phyloP scores from a whole-genome alignment of 2,797 vertebrate species.

The Myotis vivesi region DNA sequence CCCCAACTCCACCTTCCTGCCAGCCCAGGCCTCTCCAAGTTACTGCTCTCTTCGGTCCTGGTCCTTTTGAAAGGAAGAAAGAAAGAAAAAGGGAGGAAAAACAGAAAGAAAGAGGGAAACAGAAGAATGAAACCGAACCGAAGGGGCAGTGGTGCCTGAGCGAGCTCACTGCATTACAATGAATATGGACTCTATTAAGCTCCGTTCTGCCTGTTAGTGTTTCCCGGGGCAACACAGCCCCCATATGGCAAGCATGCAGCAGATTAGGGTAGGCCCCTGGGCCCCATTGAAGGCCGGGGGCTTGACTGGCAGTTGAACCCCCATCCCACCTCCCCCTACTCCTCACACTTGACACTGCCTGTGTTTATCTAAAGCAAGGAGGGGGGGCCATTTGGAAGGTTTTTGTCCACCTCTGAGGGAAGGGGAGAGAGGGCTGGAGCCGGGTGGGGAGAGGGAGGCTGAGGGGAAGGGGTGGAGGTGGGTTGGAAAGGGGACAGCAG shows the following conservation, averaged over 20 bases:
- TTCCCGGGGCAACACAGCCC: constrained; percentile 96
- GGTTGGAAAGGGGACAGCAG: constrained; percentile 66
- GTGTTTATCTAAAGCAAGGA: constrained; percentile 97
- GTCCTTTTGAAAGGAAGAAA: constrained; percentile 77
- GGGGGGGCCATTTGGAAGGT: constrained; percentile 78
- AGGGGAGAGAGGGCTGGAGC: constrained; percentile 74
- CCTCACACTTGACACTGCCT: constrained; percentile 99
- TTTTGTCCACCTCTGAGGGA: constrained; percentile 86
- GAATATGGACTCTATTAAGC: constrained; percentile 99
- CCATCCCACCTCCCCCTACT: constrained; percentile 86
- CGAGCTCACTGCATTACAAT: constrained; percentile 99
- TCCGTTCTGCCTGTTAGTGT: constrained; percentile 99
- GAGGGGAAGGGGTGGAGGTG: constrained; percentile 53
- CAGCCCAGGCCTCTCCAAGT: constrained; percentile 92
- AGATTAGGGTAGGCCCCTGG: constrained; percentile 91
- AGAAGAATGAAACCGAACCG: constrained; percentile 88
- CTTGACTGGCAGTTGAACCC: constrained; percentile 94
- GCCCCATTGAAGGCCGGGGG: constrained; percentile 85
- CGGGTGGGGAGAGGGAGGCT: not conserved
- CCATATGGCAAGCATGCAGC: constrained; percentile 97
- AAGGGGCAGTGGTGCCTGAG: constrained; percentile 91
- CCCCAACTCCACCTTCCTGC: constrained; percentile 82
- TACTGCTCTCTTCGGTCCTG: constrained; percentile 88
- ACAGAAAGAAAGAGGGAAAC: constrained; percentile 81
- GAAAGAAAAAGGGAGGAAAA: constrained; percentile 69